Conservation (phyloP, 2,113 vertebrate genomes). For the Gnathonemus longibarbis region DNA sequence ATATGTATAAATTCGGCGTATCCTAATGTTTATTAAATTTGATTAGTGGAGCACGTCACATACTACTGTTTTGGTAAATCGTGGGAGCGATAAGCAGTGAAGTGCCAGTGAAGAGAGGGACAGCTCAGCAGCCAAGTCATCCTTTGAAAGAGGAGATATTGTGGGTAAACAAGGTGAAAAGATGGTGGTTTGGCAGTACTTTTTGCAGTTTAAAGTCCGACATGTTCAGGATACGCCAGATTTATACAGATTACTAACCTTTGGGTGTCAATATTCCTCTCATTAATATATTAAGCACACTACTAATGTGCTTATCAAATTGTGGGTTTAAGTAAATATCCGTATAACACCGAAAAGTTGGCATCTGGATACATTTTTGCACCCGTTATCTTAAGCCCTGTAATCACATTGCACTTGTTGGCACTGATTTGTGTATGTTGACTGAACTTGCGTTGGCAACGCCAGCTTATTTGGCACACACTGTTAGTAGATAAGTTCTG, state of each 20-base stretch:
- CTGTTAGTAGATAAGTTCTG: background rate
- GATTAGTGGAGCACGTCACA: background rate
- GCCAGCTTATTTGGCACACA: background rate
- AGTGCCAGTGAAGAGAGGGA: background rate
- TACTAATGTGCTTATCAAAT: background rate
- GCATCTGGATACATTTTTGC: background rate
- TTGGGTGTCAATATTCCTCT: background rate
- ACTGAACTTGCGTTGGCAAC: background rate
- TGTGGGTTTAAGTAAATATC: background rate
- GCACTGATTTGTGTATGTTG: background rate
- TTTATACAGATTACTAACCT: background rate
- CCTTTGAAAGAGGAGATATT: background rate
- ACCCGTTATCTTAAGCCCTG: background rate
- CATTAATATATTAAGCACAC: background rate
- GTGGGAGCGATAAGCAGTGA: background rate
- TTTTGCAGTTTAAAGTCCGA: background rate
- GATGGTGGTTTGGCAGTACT: no score
- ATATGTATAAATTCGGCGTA: no score
- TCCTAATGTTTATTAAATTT: no score
- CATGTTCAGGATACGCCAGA: background rate
- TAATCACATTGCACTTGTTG: background rate
- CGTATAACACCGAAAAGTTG: background rate
- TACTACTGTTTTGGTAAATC: background rate
- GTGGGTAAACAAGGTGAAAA: background rate
- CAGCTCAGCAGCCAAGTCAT: background rate